Base-by-base conservation (phyloP, 2,888 invertebrate species). In the Agrochola macilenta region DNA sequence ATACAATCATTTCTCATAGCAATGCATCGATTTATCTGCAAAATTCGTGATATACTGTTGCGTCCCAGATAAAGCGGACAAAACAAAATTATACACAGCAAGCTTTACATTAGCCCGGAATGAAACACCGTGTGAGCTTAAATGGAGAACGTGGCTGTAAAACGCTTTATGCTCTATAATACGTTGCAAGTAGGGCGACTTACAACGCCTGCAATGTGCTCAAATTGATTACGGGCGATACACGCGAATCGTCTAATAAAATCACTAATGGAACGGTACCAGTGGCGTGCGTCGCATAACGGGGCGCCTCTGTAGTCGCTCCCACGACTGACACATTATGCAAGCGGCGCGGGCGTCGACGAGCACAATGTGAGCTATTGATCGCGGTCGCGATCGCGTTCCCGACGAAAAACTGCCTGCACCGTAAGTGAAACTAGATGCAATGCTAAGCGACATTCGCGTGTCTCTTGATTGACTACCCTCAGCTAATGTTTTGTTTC, bases 241-340 rank as follows among this genome's bases (percentile, higher is more conserved):
- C 95, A 96, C 94, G 95, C 94, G 95, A 95, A 94, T 95, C 93
- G 94, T 95, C 94, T 96, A 95, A 96, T 96, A 96, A 96, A 96
- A 96, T 96, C 95, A 92, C 93, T 94, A 95, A 95, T 95, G 92
- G 94, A 96, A 96, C 96, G 96, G 96, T 96, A 96, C 93, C 90
- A 92, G 92, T 95, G 94, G 95, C 95, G 95, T 95, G 95, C 94
- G 95, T 95, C 95, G 95, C 94, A 94, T 96, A 96, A 95, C 96
- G 96, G 96, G 93, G 90, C 88, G 87, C 86, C 83, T 89, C 88
- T 89, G 89, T 87, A 92, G 88, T 86, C 91, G 94, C 94, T 96
- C 96, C 96, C 96, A 96, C 96, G 95, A 92, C 93, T 91, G 91
- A 93, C 93, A 94, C 93, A 95, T 96, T 96, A 96, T 96, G 95